Base-by-base conservation (phyloP, 1,140 invertebrate genomes). In the Neotoxoptera formosana region DNA sequence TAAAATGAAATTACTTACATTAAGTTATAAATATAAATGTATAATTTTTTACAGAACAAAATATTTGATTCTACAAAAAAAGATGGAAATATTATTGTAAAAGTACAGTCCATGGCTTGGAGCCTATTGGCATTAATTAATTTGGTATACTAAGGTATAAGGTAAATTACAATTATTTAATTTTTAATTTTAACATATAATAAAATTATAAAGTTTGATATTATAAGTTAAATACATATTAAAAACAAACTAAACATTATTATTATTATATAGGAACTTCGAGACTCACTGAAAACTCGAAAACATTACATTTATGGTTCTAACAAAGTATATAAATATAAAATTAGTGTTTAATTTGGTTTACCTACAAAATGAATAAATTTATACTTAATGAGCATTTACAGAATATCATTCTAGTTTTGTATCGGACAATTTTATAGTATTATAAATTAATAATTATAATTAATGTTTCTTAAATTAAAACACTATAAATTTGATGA, bases 231-330 rank as follows among this genome's bases (percentile, higher is more conserved):
- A 90, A 67, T 60, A 67, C 36, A 90, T 20, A 45, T 67, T 45
- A 41, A 60, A 60, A 60, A 90, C 11, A 60, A 34, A 25, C 48
- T 89, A 90, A 67, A 90, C 36, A 45, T 60, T 67, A 67, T 67
- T 90, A 41, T 45, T 90, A 34, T 89, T 67, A 67, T 45, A 90
- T 90, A 90, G 89, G 89, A 90, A 90, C 89, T 90, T 67, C 89
- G 89, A 90, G 89, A 47, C 41, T 41, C 36, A 11, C 17, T 90
- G 9, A 90, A 90, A 67, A 90, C 89, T 90, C 89, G 89, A 90
- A 90, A 90, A 90, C 36, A 90, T 90, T 90, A 90, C 47, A 89
- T 25, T 53, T 89, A 88, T 53, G 23, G 2, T 90, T 67, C 41
- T 11, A 53, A 88, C 11, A 48, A 90, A 60, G 60, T 89, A 89